Evolutionary conservation across 2,797 vertebrate genomes (phyloP), one percentile per base, ranked within the genome.

Genomic region (Phrynocephalus guinanensis): DNA sequence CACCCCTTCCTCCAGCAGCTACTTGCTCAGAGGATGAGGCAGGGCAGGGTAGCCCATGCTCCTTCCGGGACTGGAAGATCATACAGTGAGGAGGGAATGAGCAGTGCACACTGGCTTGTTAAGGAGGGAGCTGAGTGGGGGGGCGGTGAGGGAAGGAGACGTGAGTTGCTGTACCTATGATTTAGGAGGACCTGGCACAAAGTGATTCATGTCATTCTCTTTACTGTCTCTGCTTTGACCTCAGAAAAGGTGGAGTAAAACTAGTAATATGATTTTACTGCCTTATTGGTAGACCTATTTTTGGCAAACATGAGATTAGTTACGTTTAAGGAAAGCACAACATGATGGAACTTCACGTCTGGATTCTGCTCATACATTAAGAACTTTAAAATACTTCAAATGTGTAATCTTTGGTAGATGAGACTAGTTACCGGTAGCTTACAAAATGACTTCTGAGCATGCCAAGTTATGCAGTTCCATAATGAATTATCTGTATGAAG

Each of bases 391-490:
- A 75, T 77, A 81, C 22, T 56, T 30, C 70, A 44, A 48, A 76
- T 56, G 28, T 60, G 38, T 80, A 68, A 84, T 56, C 28, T 56
- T 76, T 81, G 60, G 26, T 11, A 90, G 26, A 5, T 66, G 68
- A 52, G 9, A 52, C 28, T 50, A 63, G 50, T 78, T 71, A 15
- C 48, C 30, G 33, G 33, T 2, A 33, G 3, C 67, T 72, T 78
- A 84, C 67, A 89, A 83, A 89, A 86, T 67, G 22, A 89, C 78
- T 83, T 33, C 52, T 83, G 52, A 83, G 52, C 30, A 30, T 84
- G 20, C 79, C 71, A 63, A 79, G 26, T 33, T 72, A 88, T 33
- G 63, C 73, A 63, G 28, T 48, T 63, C 13, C 72, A 48, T 22
- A 79, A 20, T 50, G 75, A 88, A 79, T 88, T 88, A 82, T 33